Evolutionary conservation across 2,888 invertebrate genomes (phyloP).

Genomic region (Machimus atricapillus): DNA sequence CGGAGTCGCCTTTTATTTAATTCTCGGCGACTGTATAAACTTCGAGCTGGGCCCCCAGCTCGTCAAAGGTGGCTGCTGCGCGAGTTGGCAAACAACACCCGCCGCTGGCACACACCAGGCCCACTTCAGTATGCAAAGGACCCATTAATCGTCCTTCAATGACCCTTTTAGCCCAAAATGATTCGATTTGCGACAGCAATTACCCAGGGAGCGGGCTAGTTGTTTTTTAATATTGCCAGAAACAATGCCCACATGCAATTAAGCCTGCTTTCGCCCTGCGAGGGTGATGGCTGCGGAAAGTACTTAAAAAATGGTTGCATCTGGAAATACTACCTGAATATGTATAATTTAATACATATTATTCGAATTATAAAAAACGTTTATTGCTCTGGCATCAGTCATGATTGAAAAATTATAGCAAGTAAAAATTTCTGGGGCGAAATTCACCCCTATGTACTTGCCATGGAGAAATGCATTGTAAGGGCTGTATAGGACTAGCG

Average conservation of each 20-base stretch:
- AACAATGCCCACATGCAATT: neutral
- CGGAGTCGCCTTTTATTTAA: slow-evolving; percentile 23
- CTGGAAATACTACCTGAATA: neutral
- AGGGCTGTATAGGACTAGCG: too few relatives aligned
- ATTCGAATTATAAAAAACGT: neutral
- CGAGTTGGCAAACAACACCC: slow-evolving; percentile 30
- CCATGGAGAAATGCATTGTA: too few relatives aligned
- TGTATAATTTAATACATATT: neutral
- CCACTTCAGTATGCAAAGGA: slow-evolving; percentile 28
- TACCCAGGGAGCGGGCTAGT: neutral
- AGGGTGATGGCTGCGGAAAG: neutral
- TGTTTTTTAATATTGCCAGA: neutral
- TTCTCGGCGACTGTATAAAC: slow-evolving; percentile 4
- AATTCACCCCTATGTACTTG: too few relatives aligned
- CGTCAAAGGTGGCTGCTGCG: neutral
- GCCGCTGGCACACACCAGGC: slow-evolving; percentile 32
- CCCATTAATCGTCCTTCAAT: slow-evolving; percentile 41
- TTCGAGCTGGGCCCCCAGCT: neutral
- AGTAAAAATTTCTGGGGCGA: too few relatives aligned
- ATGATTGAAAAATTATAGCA: neutral
- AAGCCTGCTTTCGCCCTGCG: neutral
- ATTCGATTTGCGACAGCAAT: slow-evolving; percentile 37
- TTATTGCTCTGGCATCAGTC: neutral
- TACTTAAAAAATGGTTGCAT: neutral
- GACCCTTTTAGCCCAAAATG: slow-evolving; percentile 25